Evolutionary conservation across 1,140 invertebrate species (phyloP).

Genomic region (Leptopilina clavipes): DNA sequence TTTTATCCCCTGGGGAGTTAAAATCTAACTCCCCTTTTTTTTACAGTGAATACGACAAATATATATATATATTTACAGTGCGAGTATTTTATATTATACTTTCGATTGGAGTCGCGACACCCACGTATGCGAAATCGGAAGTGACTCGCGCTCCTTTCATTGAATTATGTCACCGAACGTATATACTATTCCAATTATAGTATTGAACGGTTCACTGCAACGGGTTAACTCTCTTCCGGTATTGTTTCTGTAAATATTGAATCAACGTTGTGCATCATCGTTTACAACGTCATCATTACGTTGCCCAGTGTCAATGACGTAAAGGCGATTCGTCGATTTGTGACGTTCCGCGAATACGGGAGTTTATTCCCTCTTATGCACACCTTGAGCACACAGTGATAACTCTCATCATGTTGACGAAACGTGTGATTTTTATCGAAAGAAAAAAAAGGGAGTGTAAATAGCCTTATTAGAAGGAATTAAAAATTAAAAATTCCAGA

Average conservation of each 20-base stretch:
- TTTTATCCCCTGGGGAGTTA: too few relatives aligned
- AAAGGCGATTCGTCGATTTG: slow-evolving; percentile 43
- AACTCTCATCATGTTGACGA: not conserved
- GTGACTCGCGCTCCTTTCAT: slow-evolving; percentile 24
- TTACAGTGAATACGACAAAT: too few relatives aligned
- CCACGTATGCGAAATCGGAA: slow-evolving; percentile 40
- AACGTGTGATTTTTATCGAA: not conserved
- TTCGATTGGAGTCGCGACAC: not conserved
- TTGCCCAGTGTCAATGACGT: slow-evolving; percentile 50
- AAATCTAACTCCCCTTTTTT: too few relatives aligned
- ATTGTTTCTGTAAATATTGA: slow-evolving; percentile 56
- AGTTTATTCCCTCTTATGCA: not conserved
- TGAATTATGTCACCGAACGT: slow-evolving; percentile 43
- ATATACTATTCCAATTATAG: slow-evolving; percentile 44
- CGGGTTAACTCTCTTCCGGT: slow-evolving; percentile 43
- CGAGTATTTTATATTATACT: not conserved
- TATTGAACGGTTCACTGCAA: slow-evolving; percentile 1
- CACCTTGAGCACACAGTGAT: not conserved
- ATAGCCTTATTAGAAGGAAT: too few relatives aligned
- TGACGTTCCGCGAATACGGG: slow-evolving; percentile 1
- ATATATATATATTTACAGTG: too few relatives aligned
- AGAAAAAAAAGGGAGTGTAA: too few relatives aligned
- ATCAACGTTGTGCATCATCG: slow-evolving; percentile 37
- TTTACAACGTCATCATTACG: slow-evolving; percentile 54
- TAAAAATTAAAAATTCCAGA: too few relatives aligned